Evolutionary conservation across 2,888 invertebrate species (phyloP), one percentile per base, ranked within the genome.

Genomic region (Hypena proboscidalis): DNA sequence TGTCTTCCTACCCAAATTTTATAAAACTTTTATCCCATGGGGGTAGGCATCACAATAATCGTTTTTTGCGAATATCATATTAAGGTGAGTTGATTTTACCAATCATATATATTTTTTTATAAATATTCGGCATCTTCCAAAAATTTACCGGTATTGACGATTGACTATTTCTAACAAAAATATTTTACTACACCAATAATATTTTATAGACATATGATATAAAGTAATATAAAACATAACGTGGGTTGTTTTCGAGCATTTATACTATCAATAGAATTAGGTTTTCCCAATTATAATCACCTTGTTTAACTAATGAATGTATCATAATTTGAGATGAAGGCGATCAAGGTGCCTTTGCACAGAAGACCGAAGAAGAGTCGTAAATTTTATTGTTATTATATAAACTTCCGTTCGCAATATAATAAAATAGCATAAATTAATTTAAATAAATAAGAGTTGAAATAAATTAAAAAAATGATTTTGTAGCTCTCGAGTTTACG

Each of bases 311-410:
- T 45, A 52, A 48, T 39, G 33, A 41, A 45, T 52, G 22, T 36
- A 49, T 45, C 49, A 35, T 30, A 45, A 30, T 39, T 25, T 33
- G 15, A 43, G 14, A 41, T 33, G 29, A 10, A 20, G 32, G 7
- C 13, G 19, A 39, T 41, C 29, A 21, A 42, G 20, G n/a, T 34
- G 42, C 6, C 54, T 62, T 53, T 46, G 49, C 49, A 40, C 38
- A 45, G 9, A 43, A 38, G 11, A 43, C 15, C 20, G 30, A 19
- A 44, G 21, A 38, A 10, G 42, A 26, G 21, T 27, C 34, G 38
- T 61, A 45, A 45, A 48, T 37, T 49, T 42, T 57, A 52, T 48
- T 44, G 35, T 46, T 53, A 58, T 44, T 46, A 36, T 43, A 46
- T 17, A 26, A 29, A 54, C 43, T 58, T 58, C 62, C 49, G 54